Conservation (phyloP, 2,888 invertebrate genomes). For the Pyrochroa serraticornis region DNA sequence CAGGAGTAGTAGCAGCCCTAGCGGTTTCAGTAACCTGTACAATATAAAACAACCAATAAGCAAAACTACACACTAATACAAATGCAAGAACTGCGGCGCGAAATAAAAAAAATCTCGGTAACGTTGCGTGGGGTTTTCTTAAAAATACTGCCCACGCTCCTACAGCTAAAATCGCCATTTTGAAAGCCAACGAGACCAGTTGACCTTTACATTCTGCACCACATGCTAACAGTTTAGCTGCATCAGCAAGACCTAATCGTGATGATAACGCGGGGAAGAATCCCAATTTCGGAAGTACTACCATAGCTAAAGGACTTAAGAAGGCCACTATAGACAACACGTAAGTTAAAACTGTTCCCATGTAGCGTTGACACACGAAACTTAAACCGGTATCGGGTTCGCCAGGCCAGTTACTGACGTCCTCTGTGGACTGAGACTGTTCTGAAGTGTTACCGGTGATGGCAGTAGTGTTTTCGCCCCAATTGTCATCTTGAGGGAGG, state of each 20-base stretch:
- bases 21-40: conserved; percentile 87
- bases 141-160: conserved; percentile 94
- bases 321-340: conserved; percentile 84
- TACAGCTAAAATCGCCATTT: conserved; percentile 84
- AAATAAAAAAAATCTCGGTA: conserved; percentile 91
- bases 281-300: conserved; percentile 88
- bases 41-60: conserved; percentile 98
- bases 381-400: conserved; percentile 77
- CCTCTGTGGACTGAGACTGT: conserved; percentile 92
- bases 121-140: conserved; percentile 80
- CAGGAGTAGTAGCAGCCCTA: conserved; percentile 78
- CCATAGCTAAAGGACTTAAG: conserved; percentile 93
- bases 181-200: conserved; percentile 88
- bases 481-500: conserved; percentile 94
- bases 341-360: conserved; percentile 80
- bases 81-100: conserved; percentile 87
- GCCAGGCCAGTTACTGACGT: conserved; percentile 80
- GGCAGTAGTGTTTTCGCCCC: conserved; percentile 98
- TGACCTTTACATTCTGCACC: conserved; percentile 94
- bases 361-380: conserved; percentile 80
- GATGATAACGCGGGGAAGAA: conserved; percentile 78
- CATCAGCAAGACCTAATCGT: conserved; percentile 72
- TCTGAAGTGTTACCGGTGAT: conserved; percentile 97
- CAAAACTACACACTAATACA: conserved; percentile 89
- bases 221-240: conserved; percentile 77